A percentile compares a stretch with the other conserved stretches of the same genome.
These are phyloP conservation scores for Drosophila affinis DNA, from an alignment of 2,888 invertebrate genomes.

Conservation along the genomic window DNA sequence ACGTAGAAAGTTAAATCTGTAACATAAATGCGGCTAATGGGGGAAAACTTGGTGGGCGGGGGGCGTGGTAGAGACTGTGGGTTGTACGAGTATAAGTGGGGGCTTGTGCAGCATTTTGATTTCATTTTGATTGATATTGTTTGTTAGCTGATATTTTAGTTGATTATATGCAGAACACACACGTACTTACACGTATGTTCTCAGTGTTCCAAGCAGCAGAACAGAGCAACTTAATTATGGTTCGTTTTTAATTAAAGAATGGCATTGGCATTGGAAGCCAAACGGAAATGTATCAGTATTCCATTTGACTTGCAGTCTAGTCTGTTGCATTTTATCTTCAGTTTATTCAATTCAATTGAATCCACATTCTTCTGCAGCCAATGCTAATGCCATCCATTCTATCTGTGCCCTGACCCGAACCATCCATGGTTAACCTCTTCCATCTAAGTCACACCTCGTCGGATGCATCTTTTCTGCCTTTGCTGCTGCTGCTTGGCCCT, in stretches of 20 bases:
- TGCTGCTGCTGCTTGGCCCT: background rate
- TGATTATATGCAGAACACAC: conserved; percentile 47
- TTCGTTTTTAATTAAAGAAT: background rate
- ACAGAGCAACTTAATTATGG: background rate
- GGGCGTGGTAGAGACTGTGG: background rate
- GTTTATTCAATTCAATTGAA: background rate
- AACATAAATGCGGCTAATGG: conserved; percentile 49
- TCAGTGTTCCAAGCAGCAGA: background rate
- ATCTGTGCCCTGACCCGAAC: conserved; percentile 1
- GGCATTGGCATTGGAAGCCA: background rate
- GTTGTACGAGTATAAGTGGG: background rate
- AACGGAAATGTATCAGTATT: no score
- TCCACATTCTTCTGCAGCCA: background rate
- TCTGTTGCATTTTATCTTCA: background rate
- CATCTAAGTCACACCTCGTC: conserved; percentile 3
- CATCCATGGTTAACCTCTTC: conserved; percentile 2
- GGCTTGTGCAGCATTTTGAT: conserved; percentile 47
- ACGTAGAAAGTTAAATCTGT: conserved; percentile 52
- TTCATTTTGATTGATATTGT: conserved; percentile 67
- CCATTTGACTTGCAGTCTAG: background rate
- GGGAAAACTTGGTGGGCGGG: background rate
- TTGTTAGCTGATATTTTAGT: conserved; percentile 59
- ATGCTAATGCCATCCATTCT: background rate
- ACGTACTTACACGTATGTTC: background rate
- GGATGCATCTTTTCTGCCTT: background rate